These are phyloP conservation scores for Paramisgurnus dabryanus DNA, from an alignment of 2,113 vertebrate genomes.

Conservation along the genomic window DNA sequence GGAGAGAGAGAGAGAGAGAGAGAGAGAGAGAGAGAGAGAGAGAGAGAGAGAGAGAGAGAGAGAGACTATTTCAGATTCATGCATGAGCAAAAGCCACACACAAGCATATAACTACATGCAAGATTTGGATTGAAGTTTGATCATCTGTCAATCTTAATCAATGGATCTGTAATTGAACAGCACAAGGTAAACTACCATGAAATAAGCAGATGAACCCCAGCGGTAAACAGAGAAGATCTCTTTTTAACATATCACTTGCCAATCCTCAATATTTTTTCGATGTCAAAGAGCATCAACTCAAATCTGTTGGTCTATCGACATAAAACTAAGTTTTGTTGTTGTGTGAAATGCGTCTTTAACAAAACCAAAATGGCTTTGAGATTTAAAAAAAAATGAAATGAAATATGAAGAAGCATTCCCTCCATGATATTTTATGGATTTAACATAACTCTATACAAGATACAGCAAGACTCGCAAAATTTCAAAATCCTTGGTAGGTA, in stretches of 20 bases:
- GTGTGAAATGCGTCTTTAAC: no score
- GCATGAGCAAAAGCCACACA: conserved; percentile 5
- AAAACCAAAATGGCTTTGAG: no score
- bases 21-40: background rate
- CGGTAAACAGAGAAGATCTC: background rate
- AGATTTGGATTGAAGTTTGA: conserved; percentile 24
- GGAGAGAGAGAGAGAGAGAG: conserved; percentile 21
- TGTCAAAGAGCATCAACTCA: no score
- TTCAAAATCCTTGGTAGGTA: no score
- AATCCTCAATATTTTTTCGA: no score
- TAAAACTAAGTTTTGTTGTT: no score
- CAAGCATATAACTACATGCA: conserved; percentile 16
- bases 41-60: conserved; percentile 6
- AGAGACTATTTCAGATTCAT: background rate
- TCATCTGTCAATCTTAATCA: conserved; percentile 35
- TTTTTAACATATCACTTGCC: background rate
- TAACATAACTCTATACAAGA: no score
- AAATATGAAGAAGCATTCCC: no score
- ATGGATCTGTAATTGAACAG: conserved; percentile 26
- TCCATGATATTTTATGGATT: no score
- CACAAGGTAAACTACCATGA: conserved; percentile 5
- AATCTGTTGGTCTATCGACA: no score
- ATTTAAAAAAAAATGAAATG: no score
- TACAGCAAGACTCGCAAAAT: no score
- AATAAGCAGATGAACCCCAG: conserved; percentile 29